Conservation (phyloP, 2,113 vertebrate species). For the Pyrgilauda ruficollis region DNA sequence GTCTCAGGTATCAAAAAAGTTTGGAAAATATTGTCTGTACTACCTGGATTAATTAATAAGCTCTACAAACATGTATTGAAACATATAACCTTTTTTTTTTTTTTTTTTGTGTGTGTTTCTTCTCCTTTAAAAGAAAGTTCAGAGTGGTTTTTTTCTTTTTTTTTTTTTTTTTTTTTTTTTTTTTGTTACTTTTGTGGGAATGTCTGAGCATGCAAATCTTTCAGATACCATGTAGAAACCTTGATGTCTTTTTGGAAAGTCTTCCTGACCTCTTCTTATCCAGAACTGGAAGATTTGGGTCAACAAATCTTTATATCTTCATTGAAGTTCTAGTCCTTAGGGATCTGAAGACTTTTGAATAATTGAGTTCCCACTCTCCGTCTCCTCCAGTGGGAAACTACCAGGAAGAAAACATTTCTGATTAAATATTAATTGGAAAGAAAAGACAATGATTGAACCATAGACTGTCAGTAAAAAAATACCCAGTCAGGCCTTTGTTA, state of each 20-base stretch:
- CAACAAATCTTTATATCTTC: background rate
- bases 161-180: background rate
- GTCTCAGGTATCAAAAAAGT: background rate
- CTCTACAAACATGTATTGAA: background rate
- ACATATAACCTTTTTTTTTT: background rate
- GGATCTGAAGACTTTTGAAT: background rate
- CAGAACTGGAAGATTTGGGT: background rate
- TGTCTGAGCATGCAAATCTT: background rate
- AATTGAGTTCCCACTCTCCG: background rate
- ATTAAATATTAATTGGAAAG: background rate
- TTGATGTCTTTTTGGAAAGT: background rate
- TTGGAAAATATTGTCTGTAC: background rate
- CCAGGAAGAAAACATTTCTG: background rate
- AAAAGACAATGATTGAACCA: background rate
- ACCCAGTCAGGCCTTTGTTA: background rate
- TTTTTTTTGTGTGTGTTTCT: background rate
- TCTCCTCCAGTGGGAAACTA: background rate
- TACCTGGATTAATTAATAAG: background rate
- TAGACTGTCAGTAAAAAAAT: background rate
- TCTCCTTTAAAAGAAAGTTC: background rate
- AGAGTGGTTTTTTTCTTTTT: background rate
- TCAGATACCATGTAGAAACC: background rate
- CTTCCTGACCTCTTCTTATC: background rate
- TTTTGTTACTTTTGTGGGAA: background rate
- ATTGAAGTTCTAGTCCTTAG: background rate